A percentile compares a stretch with the other conserved stretches of the same genome.
Conservation (phyloP, 2,113 vertebrate species). For the Charadrius vociferus region DNA sequence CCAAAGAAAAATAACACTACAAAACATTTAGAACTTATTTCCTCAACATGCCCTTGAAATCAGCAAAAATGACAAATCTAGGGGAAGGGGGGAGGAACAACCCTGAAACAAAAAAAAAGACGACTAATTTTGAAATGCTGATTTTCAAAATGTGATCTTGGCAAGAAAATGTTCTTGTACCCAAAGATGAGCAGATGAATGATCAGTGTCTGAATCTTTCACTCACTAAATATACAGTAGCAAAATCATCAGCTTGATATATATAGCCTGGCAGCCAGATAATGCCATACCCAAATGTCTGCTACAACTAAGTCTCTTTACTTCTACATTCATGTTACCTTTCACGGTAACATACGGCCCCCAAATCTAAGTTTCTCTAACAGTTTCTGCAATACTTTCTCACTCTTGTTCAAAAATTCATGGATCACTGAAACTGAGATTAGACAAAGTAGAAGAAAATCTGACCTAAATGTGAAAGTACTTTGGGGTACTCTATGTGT, state of each 20-base stretch:
- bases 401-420: background rate
- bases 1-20: background rate
- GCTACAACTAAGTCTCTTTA: background rate
- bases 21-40: background rate
- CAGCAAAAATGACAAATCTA: background rate
- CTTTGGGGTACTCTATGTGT: background rate
- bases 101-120: background rate
- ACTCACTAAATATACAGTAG: background rate
- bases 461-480: background rate
- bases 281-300: background rate
- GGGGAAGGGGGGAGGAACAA: accelerated
- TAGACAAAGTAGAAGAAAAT: background rate
- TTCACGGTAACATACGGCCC: accelerated
- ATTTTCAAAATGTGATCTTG: background rate
- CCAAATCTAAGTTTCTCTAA: background rate
- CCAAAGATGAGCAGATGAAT: background rate
- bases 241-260: background rate
- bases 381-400: background rate
- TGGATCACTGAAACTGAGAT: background rate
- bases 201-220: background rate
- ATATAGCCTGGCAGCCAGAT: background rate
- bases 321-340: background rate
- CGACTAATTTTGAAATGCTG: background rate
- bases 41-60: background rate
- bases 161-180: background rate